A percentile compares a stretch with the other conserved stretches of the same genome.
Conservation (phyloP, 2,797 vertebrate species). For the Eremophila alpestris region DNA sequence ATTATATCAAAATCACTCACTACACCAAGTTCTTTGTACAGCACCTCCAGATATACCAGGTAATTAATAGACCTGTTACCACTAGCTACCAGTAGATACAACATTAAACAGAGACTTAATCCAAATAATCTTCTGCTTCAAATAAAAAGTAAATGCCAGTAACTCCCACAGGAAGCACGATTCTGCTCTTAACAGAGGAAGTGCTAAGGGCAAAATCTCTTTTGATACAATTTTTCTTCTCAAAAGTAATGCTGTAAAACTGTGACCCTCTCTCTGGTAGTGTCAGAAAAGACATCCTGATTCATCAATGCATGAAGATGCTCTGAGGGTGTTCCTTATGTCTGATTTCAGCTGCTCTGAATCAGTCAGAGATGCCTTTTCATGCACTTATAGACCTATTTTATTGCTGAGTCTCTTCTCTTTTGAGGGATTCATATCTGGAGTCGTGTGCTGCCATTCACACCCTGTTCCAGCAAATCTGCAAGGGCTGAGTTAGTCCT, state of each 20-base stretch:
- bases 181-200: not conserved
- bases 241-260: not conserved
- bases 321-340: not conserved
- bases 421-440: not conserved
- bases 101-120: not conserved
- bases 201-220: not conserved
- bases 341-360: not conserved
- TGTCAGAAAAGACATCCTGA: not conserved
- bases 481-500: not conserved
- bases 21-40: not conserved
- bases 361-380: not conserved
- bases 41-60: not conserved
- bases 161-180: not conserved
- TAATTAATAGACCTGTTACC: not conserved
- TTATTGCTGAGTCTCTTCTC: not conserved
- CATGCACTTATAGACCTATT: not conserved
- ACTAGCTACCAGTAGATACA: not conserved
- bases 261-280: not conserved
- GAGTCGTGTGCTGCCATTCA: not conserved
- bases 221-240: not conserved
- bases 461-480: not conserved
- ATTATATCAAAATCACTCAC: not conserved
- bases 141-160: conserved; percentile 11
- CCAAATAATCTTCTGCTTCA: conserved; percentile 15
- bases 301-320: not conserved